These are phyloP conservation scores for Albula glossodonta DNA, from an alignment of 2,113 vertebrate species.

Conservation along the genomic window DNA sequence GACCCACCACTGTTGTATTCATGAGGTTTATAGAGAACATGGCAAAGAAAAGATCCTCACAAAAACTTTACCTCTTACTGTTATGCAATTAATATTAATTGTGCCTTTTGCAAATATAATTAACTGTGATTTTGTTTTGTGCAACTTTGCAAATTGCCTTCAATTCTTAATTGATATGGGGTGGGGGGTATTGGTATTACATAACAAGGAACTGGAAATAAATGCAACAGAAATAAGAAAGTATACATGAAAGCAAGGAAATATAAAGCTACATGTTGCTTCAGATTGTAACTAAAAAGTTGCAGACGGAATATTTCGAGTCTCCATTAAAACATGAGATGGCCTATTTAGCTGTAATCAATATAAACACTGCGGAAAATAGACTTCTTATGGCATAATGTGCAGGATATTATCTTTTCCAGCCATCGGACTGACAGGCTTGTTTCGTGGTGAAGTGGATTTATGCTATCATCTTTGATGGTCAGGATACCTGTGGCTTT, in stretches of 20 bases:
- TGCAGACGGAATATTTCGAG: constrained; percentile 22
- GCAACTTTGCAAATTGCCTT: not conserved
- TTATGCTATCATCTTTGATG: constrained; percentile 70
- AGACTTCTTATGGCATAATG: constrained; percentile 39
- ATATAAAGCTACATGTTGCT: not conserved
- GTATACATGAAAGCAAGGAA: no score
- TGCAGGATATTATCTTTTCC: constrained; percentile 54
- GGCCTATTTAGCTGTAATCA: constrained; percentile 63
- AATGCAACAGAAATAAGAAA: no score
- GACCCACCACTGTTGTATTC: not conserved
- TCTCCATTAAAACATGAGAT: constrained; percentile 58
- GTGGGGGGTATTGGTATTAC: constrained; percentile 4
- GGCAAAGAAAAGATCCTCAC: not conserved
- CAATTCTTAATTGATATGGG: not conserved
- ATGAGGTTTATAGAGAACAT: not conserved
- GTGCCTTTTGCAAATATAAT: not conserved
- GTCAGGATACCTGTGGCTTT: constrained; percentile 53
- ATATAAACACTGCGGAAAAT: constrained; percentile 55
- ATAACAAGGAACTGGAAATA: no score
- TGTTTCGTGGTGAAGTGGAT: constrained; percentile 60
- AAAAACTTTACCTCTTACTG: not conserved
- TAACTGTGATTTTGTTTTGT: not conserved
- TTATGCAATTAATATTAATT: not conserved
- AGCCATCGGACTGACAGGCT: constrained; percentile 61
- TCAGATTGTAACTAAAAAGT: constrained; percentile 46